Evolutionary conservation across 2,113 vertebrate genomes (phyloP), one percentile per base, ranked within the genome.

Genomic region (Gnathonemus echidnorhynchus): DNA sequence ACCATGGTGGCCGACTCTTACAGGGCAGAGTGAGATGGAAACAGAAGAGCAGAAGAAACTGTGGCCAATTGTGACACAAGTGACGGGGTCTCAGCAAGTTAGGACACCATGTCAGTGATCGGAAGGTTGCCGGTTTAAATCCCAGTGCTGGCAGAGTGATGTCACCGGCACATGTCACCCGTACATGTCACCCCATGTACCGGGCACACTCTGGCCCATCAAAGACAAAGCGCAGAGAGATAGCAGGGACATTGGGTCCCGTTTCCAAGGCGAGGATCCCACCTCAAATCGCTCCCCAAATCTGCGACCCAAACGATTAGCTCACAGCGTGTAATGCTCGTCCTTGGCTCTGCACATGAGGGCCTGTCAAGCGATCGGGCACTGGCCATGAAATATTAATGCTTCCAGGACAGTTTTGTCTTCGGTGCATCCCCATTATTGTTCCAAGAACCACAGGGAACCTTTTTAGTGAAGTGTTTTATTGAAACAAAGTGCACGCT

Each of bases 381-480:
- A 87, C 17, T 39, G 86, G 27, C 50, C 35, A 87, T 88, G 48
- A 80, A 92, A 92, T 91, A 91, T 88, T 62, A 91, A 90, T 93
- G 91, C 92, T 90, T 92, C 92, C 94, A 92, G 90, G 93, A 93
- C 93, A 92, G 92, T 70, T 93, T 91, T 88, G 88, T 52, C 87
- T 90, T 90, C 58, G 56, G 92, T 90, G 87, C 92, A 91, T 92
- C 90, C 45, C 90, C 86, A 89, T 80, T 86, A 91, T 91, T 93
- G 92, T 88, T 84, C 13, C 89, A 89, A 31, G 90, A 93, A 89
- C 92, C 62, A 48, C 24, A 9, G 92, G 91, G 90, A 93, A 84
- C 86, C 49, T 91, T 88, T 89, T 90, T 70, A 90, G 70, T 49
- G 91, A 93, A 94, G 31, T 13, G 91, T 90, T 93, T 88, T 89